Base-by-base conservation (phyloP, 2,113 vertebrate genomes). In the Dolichotis patagonum region DNA sequence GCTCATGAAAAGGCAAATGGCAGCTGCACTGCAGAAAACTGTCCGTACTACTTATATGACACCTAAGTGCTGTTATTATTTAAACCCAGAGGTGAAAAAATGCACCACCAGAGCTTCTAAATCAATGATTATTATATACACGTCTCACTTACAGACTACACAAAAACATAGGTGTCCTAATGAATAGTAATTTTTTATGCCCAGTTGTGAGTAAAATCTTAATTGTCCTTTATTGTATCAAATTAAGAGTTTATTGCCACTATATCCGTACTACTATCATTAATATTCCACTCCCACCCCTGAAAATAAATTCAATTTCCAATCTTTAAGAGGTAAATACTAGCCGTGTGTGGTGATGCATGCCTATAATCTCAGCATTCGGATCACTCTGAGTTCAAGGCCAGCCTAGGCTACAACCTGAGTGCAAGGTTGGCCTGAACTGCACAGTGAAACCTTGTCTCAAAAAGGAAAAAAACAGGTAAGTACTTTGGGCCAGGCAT, bases 31-130 rank as follows among this genome's bases (percentile, higher is more conserved):
- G 38, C 9, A 62, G 41, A 86, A 24, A 92, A 90, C 1, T 11
- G 1, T 92, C 38, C 62, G 19, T 16, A 49, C 10, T n/a, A 83
- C 16, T 52, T 52, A 63, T 22, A 49, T 32, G 46, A 92, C 82
- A 88, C 58, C 43, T 49, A 90, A 78, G 80, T 85, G n/a, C 52
- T 75, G 52, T 17, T 17, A 46, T 52, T 88, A 85, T 41, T 91
- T 87, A 96, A 88, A 80, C 78, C n/a, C 95, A 94, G 88, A 95
- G 38, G 49, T 94, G 80, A 87, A 86, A 95, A 85, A 71, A 78
- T 85, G 78, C 19, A 92, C 71, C 13, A 69, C 41, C 54, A 83
- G 43, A 30, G n/a, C 87, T 67, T 81, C 41, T 65, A 75, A 90
- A 81, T 73, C 78, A 93, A 65, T 81, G 46, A 96, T 54, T 20